phyloP scores from a whole-genome alignment of 2,113 vertebrate species.

The Australoheros scitulus region DNA sequence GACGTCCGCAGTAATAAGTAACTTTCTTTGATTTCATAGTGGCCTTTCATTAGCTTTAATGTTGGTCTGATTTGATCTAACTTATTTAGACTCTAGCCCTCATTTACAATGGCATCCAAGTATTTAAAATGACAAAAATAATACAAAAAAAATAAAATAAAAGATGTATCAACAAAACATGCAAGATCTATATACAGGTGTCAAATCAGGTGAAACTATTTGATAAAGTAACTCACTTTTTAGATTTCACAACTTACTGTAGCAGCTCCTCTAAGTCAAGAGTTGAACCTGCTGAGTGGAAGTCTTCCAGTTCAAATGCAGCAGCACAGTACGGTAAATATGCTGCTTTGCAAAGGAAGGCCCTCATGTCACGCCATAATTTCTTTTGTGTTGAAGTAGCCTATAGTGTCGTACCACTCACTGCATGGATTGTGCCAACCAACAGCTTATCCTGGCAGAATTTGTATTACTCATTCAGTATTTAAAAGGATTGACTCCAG shows the following conservation, averaged over 20 bases:
- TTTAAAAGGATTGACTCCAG: neutral
- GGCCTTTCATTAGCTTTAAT: neutral
- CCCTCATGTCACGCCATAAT: constrained; percentile 15
- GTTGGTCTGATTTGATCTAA: neutral
- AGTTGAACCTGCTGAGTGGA: constrained; percentile 15
- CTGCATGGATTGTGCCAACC: neutral
- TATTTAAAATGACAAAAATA: neutral
- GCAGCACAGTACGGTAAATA: neutral
- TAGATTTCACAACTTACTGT: neutral
- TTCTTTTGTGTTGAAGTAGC: constrained; percentile 4
- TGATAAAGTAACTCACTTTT: neutral
- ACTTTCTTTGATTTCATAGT: neutral
- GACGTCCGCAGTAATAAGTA: neutral
- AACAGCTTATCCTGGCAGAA: neutral
- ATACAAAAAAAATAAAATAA: neutral
- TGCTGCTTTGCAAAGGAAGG: neutral
- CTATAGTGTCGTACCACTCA: neutral
- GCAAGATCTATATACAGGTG: neutral
- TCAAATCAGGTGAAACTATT: fast-evolving
- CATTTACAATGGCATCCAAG: neutral
- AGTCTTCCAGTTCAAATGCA: constrained; percentile 3
- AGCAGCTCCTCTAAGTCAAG: neutral
- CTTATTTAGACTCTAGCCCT: too few relatives aligned
- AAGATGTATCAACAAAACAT: neutral
- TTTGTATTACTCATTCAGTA: neutral